A percentile compares a stretch with the other conserved stretches of the same genome.
These are phyloP conservation scores for Labeo calbasu DNA, from an alignment of 2,797 vertebrate genomes.

Conservation along the genomic window DNA sequence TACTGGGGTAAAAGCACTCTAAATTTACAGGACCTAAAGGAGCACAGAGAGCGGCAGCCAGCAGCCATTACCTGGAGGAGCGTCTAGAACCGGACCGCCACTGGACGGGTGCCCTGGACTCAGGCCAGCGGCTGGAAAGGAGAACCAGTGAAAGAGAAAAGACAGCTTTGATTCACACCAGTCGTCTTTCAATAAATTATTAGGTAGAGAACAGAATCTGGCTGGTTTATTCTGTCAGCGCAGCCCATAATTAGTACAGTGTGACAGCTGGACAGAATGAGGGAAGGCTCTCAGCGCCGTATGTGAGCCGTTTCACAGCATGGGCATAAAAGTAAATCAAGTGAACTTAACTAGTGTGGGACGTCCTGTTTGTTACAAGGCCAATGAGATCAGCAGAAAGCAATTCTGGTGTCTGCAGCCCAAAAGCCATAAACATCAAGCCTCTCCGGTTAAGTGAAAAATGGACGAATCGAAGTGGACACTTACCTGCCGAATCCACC, in stretches of 20 bases:
- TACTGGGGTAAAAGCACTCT: conserved; percentile 33
- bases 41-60: conserved; percentile 31
- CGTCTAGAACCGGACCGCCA: conserved; percentile 59
- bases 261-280: conserved; percentile 15
- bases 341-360: neutral
- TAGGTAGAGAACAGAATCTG: conserved; percentile 28
- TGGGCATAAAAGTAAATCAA: conserved; percentile 29
- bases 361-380: neutral
- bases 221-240: conserved; percentile 18
- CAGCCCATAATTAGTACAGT: conserved; percentile 44
- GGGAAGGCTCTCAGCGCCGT: conserved; percentile 9
- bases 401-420: conserved; percentile 6
- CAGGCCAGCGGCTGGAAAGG: conserved; percentile 59
- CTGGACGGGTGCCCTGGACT: conserved; percentile 59
- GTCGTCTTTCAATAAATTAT: conserved; percentile 45
- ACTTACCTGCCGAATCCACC: conserved; percentile 67
- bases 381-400: conserved; percentile 11
- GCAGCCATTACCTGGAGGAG: conserved; percentile 64
- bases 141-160: conserved; percentile 35
- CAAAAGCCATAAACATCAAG: conserved; percentile 10
- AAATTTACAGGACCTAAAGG: conserved; percentile 49
- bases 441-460: conserved; percentile 14
- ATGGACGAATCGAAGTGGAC: neutral
- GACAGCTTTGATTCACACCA: conserved; percentile 51
- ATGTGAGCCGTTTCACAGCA: conserved; percentile 7